These are phyloP conservation scores for Pygoscelis adeliae DNA, from an alignment of 2,113 vertebrate genomes.

Conservation along the genomic window DNA sequence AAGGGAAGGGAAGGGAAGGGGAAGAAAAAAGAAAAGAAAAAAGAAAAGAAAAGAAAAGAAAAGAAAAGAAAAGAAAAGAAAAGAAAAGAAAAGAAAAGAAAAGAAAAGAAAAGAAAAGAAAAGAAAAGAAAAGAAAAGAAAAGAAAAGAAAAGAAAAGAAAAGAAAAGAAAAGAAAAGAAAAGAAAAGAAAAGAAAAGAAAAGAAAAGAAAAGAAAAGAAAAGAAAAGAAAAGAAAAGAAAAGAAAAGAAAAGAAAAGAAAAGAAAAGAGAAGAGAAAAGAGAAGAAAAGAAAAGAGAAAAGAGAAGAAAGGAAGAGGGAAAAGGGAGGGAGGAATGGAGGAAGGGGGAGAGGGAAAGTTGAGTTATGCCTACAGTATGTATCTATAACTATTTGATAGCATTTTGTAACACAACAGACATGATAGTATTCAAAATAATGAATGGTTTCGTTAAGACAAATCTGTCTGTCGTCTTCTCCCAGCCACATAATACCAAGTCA, in stretches of 20 bases:
- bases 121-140: too few relatives aligned
- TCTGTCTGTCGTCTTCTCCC: background rate
- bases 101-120: too few relatives aligned
- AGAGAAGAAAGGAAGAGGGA: too few relatives aligned
- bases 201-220: rapidly evolving
- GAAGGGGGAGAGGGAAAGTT: background rate
- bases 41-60: too few relatives aligned
- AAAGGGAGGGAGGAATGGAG: background rate
- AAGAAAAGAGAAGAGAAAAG: too few relatives aligned
- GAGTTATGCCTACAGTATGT: background rate
- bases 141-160: too few relatives aligned
- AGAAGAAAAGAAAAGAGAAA: too few relatives aligned
- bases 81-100: too few relatives aligned
- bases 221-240: too few relatives aligned
- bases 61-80: too few relatives aligned
- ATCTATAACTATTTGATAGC: background rate
- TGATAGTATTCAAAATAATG: slow-evolving; percentile 19
- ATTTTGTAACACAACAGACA: background rate
- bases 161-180: background rate
- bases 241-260: background rate
- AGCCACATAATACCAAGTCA: background rate
- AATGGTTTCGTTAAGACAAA: slow-evolving; percentile 18
- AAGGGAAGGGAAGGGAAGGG: rapidly evolving
- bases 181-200: too few relatives aligned
- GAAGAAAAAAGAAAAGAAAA: rapidly evolving